phyloP scores from a whole-genome alignment of 2,113 vertebrate genomes.

The Cygnus atratus region DNA sequence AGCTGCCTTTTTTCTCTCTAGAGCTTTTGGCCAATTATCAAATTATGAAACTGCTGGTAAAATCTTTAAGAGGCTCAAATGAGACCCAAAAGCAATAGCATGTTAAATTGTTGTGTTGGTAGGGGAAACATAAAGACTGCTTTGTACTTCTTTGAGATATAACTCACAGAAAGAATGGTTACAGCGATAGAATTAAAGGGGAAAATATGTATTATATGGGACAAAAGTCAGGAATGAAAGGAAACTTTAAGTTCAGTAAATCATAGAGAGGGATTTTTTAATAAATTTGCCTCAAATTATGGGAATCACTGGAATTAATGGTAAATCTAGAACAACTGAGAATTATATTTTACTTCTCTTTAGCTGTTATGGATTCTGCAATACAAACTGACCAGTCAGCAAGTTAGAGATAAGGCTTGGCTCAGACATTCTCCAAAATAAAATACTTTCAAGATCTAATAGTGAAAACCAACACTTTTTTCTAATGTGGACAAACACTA shows the following conservation, averaged over 20 bases:
- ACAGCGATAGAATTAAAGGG: neutral
- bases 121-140: conserved; percentile 17
- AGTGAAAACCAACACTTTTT: neutral
- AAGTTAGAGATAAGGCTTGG: neutral
- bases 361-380: neutral
- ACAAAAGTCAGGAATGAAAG: neutral
- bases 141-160: conserved; percentile 4
- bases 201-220: neutral
- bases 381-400: neutral
- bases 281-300: neutral
- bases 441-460: neutral
- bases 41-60: conserved; percentile 1
- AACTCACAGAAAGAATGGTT: neutral
- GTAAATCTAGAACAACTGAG: neutral
- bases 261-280: neutral
- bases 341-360: neutral
- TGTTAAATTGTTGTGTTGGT: neutral
- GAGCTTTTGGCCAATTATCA: conserved; percentile 38
- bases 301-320: neutral
- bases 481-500: neutral
- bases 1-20: conserved; percentile 3
- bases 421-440: neutral
- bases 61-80: conserved; percentile 43
- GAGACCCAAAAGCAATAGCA: neutral
- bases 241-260: neutral